Base-by-base conservation (phyloP, 2,888 invertebrate species). In the Philhelius pedissequus region DNA sequence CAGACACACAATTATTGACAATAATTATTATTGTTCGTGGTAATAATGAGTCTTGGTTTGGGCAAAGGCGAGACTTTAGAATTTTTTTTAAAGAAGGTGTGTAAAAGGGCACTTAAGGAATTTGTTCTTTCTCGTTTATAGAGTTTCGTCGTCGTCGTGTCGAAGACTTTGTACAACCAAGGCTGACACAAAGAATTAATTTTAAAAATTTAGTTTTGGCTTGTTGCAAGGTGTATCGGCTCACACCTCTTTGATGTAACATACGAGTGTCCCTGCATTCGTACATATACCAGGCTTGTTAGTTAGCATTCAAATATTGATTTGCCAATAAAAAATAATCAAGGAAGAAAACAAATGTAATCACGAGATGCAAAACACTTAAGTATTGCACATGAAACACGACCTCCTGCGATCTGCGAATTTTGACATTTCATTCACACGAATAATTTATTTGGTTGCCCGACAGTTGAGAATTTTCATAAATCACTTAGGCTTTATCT, bases 181-280 rank as follows among this genome's bases (percentile, higher is more conserved):
- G 8, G 15, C 20, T 1, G 11, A 71, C 43, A 62, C 18, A 25
- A 68, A 30, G 66, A 73, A 77, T 71, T 77, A 71, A 82, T 82
- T 68, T 30, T 7, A 6, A 38, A 60, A 66, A 75, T 69, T 80
- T 74, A 0, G 15, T 81, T 69, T 80, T 74, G 2, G 15, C 3
- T 40, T 40, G 15, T 74, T 30, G 32, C 22, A 45, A 52, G 56
- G 78, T 60, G 60, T 60, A 27, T 27, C 82, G 78, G 82, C 62
- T 32, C 15, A 11, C 76, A 48, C 50, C 15, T 30, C 82, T 82
- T 82, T 82, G 78, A 82, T 74, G 62, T 15, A 15, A 13, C 3
- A 22, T 13, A 38, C 5, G n/a, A 38, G 38, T 1, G n/a, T n/a
- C n/a, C n/a, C n/a, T n/a, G n/a, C n/a, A n/a, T n/a, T n/a, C n/a